Percentiles rank a stretch among this genome's conserved stretches.
Conservation (phyloP, 1,140 invertebrate genomes). For the Drosophila busckii region DNA sequence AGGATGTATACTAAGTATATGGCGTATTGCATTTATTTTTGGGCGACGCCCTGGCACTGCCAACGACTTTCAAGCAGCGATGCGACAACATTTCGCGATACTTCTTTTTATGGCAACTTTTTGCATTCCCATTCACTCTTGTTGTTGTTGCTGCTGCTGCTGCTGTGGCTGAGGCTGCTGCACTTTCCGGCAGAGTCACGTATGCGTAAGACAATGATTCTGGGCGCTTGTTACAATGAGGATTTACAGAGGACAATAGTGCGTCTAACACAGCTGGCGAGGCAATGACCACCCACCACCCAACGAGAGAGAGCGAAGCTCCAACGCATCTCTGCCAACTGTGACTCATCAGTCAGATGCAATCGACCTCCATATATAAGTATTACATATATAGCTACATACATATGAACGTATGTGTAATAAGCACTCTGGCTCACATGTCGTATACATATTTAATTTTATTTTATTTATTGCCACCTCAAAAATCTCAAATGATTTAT, state of each 20-base stretch:
- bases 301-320: slow-evolving; percentile 21
- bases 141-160: slow-evolving; percentile 3
- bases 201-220: slow-evolving; percentile 76
- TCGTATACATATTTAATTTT: too few relatives aligned
- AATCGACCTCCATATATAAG: too few relatives aligned
- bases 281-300: slow-evolving; percentile 31
- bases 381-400: too few relatives aligned
- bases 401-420: too few relatives aligned
- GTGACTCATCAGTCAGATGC: too few relatives aligned
- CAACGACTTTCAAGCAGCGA: slow-evolving; percentile 27
- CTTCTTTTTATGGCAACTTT: slow-evolving; percentile 71
- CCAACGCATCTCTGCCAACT: too few relatives aligned
- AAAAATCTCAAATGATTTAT: too few relatives aligned
- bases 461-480: too few relatives aligned
- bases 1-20: slow-evolving; percentile 46
- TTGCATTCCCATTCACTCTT: slow-evolving; percentile 50
- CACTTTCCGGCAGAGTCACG: slow-evolving; percentile 61
- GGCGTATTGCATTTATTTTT: slow-evolving; percentile 69
- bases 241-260: slow-evolving; percentile 79
- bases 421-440: too few relatives aligned
- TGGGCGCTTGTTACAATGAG: slow-evolving; percentile 78
- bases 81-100: slow-evolving; percentile 33
- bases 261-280: slow-evolving; percentile 61
- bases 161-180: slow-evolving; percentile 12
- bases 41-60: slow-evolving; percentile 47